A percentile compares a stretch with the other conserved stretches of the same genome.
Conservation (phyloP, 2,888 invertebrate species). For the Mactromeris polynyma region DNA sequence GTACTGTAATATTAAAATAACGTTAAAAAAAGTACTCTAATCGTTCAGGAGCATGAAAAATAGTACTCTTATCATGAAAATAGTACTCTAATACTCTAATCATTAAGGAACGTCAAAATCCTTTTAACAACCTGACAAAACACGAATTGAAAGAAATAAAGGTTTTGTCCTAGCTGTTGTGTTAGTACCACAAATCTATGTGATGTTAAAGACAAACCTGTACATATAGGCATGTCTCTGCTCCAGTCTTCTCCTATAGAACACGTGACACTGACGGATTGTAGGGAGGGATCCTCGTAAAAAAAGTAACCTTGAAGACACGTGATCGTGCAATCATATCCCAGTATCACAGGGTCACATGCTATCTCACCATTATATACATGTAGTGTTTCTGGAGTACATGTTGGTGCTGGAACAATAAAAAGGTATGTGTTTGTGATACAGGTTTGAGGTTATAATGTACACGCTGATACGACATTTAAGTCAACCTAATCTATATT, state of each 20-base stretch:
- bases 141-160: too few species aligned
- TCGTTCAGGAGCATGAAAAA: too few species aligned
- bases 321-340: constrained; percentile 64
- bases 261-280: constrained; percentile 61
- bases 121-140: too few species aligned
- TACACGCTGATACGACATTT: not conserved
- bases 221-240: constrained; percentile 70
- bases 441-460: not conserved
- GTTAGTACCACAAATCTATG: too few species aligned
- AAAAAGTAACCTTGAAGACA: constrained; percentile 72
- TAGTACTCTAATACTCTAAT: too few species aligned
- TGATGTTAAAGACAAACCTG: constrained; percentile 65
- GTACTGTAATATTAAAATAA: too few species aligned
- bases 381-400: constrained; percentile 64
- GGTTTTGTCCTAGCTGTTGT: too few species aligned
- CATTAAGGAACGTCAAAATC: too few species aligned
- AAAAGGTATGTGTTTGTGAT: too few species aligned
- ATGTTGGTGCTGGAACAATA: constrained; percentile 68
- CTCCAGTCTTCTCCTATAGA: constrained; percentile 62
- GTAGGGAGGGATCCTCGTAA: constrained; percentile 63
- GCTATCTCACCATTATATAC: constrained; percentile 59
- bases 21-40: too few species aligned
- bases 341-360: constrained; percentile 49
- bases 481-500: too few species aligned
- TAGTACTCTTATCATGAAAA: too few species aligned